These are phyloP conservation scores for Nyctibius grandis DNA, from an alignment of 2,797 vertebrate genomes.

Conservation along the genomic window DNA sequence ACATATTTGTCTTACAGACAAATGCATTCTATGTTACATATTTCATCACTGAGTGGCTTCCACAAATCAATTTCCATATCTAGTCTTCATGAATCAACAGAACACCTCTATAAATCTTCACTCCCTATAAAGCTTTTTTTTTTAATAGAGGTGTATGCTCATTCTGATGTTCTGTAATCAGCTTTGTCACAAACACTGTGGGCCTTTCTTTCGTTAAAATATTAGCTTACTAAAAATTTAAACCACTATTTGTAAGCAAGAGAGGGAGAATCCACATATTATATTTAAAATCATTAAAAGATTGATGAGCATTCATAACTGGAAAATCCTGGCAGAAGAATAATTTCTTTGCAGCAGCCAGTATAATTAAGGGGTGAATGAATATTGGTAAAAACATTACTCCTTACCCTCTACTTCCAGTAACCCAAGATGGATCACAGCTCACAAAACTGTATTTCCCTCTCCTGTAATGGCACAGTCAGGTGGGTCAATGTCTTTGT, in stretches of 20 bases:
- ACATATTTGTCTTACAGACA: slow-evolving; percentile 42
- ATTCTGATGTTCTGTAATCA: slow-evolving; percentile 27
- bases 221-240: slow-evolving; percentile 4
- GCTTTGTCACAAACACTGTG: slow-evolving; percentile 6
- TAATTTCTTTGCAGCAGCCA: background rate
- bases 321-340: background rate
- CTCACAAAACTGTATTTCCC: background rate
- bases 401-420: background rate
- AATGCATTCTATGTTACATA: slow-evolving; percentile 22
- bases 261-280: background rate
- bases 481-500: too few species aligned
- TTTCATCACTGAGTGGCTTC: slow-evolving; percentile 40
- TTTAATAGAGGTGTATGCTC: background rate
- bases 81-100: slow-evolving; percentile 52
- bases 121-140: background rate
- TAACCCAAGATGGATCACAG: background rate
- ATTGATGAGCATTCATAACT: background rate
- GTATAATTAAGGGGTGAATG: background rate
- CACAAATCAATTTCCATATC: slow-evolving; percentile 47
- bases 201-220: background rate
- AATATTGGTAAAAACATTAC: background rate
- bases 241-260: slow-evolving; percentile 1
- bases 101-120: slow-evolving; percentile 45
- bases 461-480: background rate
- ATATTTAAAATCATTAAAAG: slow-evolving; percentile 7